These are phyloP conservation scores for Cataglyphis livida DNA, from an alignment of 2,888 invertebrate species.

Conservation along the genomic window DNA sequence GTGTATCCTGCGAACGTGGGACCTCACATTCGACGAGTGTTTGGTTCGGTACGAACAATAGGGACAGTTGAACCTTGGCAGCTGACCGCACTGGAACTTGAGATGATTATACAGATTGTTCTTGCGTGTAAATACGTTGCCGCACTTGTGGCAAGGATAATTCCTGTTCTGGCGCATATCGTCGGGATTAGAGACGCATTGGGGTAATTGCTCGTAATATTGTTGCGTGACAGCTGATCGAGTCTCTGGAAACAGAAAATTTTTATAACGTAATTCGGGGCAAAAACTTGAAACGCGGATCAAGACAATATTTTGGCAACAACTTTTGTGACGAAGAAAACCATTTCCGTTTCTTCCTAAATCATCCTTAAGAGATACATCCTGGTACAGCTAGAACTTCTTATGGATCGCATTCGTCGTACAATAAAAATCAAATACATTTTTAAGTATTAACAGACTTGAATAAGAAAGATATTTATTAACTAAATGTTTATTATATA, in stretches of 20 bases:
- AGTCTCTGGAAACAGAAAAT: slow-evolving; percentile 69
- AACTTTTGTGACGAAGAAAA: background rate
- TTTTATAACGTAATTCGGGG: slow-evolving; percentile 50
- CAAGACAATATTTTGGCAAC: background rate
- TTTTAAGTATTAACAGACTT: background rate
- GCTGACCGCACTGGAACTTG: slow-evolving; percentile 83
- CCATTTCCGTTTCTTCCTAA: slow-evolving; percentile 9
- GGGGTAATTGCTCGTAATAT: slow-evolving; percentile 46
- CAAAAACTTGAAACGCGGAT: background rate
- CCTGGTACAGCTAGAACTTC: background rate
- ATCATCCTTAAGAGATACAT: slow-evolving; percentile 1
- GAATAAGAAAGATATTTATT: background rate
- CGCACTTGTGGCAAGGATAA: slow-evolving; percentile 81
- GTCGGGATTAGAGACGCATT: slow-evolving; percentile 38
- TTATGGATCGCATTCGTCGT: background rate
- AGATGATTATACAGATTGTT: slow-evolving; percentile 83
- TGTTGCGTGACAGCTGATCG: slow-evolving; percentile 18
- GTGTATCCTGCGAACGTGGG: slow-evolving; percentile 82
- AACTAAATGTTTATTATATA: background rate
- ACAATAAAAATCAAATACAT: background rate
- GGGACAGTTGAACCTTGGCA: slow-evolving; percentile 83
- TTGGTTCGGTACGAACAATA: slow-evolving; percentile 83
- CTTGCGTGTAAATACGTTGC: slow-evolving; percentile 80
- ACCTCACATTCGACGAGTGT: slow-evolving; percentile 82
- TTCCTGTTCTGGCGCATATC: slow-evolving; percentile 47